These are phyloP conservation scores for Petaurus breviceps DNA, from an alignment of 2,113 vertebrate genomes.

Conservation along the genomic window DNA sequence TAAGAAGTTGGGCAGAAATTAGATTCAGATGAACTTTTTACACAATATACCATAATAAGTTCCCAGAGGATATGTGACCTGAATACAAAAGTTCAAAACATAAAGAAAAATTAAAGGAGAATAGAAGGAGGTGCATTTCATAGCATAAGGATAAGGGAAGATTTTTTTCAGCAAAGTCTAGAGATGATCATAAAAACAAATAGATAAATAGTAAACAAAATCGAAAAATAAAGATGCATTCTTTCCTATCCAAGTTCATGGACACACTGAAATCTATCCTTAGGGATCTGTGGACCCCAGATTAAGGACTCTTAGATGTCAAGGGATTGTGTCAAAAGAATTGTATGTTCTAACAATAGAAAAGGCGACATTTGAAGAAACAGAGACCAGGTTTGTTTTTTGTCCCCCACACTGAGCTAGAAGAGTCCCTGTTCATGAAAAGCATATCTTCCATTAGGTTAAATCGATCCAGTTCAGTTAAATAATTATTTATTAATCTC, in stretches of 20 bases:
- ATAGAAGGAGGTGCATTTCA: not conserved
- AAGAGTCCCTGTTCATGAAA: not conserved
- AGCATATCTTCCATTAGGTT: not conserved
- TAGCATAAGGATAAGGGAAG: not conserved
- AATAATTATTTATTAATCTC: not conserved
- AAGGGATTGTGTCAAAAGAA: not conserved
- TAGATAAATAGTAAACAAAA: not conserved
- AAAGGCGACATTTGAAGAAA: not conserved
- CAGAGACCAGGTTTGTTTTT: not conserved
- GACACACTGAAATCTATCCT: not conserved
- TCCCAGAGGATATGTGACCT: not conserved
- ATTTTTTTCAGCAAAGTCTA: not conserved
- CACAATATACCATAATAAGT: not conserved
- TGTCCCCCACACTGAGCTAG: not conserved
- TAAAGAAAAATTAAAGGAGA: not conserved
- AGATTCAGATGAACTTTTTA: not conserved
- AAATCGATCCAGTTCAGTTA: not conserved
- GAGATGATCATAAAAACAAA: not conserved
- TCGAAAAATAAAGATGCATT: not conserved
- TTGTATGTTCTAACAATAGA: not conserved
- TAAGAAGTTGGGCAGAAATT: not conserved
- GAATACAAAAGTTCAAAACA: not conserved
- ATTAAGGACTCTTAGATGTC: not conserved
- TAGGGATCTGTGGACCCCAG: not conserved
- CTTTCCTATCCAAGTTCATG: not conserved